phyloP scores from a whole-genome alignment of 64 coral and sea anemone genomes.

The Montipora sp. region DNA sequence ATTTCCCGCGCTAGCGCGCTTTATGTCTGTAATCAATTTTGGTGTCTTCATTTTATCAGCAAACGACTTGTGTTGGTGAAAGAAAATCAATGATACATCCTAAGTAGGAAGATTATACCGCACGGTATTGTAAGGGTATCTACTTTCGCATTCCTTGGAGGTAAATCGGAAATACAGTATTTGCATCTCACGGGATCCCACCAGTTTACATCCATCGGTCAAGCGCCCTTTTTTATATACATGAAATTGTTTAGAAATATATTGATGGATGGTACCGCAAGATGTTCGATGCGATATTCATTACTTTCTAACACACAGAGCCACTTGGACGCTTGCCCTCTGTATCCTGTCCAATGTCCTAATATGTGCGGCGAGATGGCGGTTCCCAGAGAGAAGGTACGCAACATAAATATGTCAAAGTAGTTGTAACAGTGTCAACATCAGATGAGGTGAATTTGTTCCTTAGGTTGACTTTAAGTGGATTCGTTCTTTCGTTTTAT shows the following conservation, averaged over 20 bases:
- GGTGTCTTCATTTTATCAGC: not conserved
- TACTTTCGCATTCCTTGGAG: slow-evolving; percentile 43
- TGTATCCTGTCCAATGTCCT: slow-evolving; percentile 61
- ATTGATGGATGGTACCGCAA: not conserved
- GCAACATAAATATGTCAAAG: not conserved
- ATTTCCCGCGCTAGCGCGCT: not conserved
- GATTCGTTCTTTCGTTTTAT: not conserved
- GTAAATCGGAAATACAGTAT: slow-evolving; percentile 3
- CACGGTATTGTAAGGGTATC: not conserved
- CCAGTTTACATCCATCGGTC: not conserved
- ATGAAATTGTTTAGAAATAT: not conserved
- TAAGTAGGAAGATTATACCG: not conserved
- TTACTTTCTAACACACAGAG: slow-evolving; percentile 42
- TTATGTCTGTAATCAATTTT: not conserved
- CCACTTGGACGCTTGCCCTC: slow-evolving; percentile 58
- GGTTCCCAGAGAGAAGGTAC: slow-evolving; percentile 59
- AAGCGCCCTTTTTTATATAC: not conserved
- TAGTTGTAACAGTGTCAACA: not conserved
- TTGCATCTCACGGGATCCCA: not conserved
- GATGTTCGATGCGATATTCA: slow-evolving; percentile 9
- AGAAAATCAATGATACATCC: not conserved
- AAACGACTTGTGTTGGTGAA: not conserved
- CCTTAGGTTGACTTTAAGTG: not conserved
- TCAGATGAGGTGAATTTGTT: not conserved
- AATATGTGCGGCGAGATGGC: slow-evolving; percentile 73